phyloP scores from a whole-genome alignment of 2,888 invertebrate genomes.

The Apeira syringaria region DNA sequence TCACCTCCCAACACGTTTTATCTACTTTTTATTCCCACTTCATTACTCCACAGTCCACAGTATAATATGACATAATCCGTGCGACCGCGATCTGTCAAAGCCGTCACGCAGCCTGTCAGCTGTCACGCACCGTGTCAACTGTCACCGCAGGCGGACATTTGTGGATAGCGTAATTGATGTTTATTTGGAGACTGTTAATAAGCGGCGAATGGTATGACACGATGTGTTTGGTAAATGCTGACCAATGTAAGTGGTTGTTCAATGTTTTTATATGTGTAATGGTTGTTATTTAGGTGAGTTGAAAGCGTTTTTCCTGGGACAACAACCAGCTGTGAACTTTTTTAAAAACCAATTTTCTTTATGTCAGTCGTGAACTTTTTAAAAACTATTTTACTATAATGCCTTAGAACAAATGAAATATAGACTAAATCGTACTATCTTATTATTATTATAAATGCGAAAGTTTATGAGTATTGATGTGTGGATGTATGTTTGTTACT shows the following conservation, averaged over 20 bases:
- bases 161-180: conserved; percentile 31
- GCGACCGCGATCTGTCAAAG: conserved; percentile 68
- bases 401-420: too few species aligned
- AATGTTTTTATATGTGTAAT: too few species aligned
- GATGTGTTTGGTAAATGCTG: conserved; percentile 10
- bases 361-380: too few species aligned
- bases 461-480: too few species aligned
- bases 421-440: too few species aligned
- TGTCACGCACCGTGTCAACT: conserved; percentile 25
- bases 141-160: conserved; percentile 31
- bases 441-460: too few species aligned
- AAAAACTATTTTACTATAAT: too few species aligned
- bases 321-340: too few species aligned
- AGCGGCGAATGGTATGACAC: conserved; percentile 20
- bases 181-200: conserved; percentile 28
- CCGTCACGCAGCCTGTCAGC: conserved; percentile 42
- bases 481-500: too few species aligned
- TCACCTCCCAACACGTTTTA: conserved; percentile 10
- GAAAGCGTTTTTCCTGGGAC: too few species aligned
- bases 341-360: too few species aligned
- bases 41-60: conserved; percentile 11
- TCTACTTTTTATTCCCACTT: conserved; percentile 12
- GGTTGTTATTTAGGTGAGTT: too few species aligned
- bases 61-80: conserved; percentile 67
- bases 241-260: conserved; percentile 4